phyloP scores from a whole-genome alignment of 2,797 vertebrate species.

The Notoglanidium macrostoma region DNA sequence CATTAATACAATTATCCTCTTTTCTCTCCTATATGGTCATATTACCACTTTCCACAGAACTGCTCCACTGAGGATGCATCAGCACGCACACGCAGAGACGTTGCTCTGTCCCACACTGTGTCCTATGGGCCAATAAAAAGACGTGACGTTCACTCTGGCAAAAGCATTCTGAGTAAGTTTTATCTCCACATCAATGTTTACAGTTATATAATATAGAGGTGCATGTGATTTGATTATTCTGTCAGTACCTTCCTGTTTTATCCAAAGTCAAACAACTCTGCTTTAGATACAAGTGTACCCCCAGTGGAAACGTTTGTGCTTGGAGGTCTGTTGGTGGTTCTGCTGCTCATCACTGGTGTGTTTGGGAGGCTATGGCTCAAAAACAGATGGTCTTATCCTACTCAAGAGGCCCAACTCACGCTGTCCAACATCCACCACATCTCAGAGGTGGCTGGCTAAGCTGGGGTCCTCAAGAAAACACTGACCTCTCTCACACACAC shows the following conservation, averaged over 20 bases:
- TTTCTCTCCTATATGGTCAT: background rate
- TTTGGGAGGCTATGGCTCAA: constrained; percentile 78
- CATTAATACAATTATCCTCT: background rate
- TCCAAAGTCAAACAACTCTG: constrained; percentile 21
- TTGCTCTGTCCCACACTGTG: constrained; percentile 68
- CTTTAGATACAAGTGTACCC: constrained; percentile 64
- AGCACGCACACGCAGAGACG: constrained; percentile 71
- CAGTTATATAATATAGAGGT: background rate
- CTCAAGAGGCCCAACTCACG: constrained; percentile 77
- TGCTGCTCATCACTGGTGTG: constrained; percentile 73
- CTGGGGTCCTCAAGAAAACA: constrained; percentile 19
- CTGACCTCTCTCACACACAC: background rate
- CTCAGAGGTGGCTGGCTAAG: constrained; percentile 79
- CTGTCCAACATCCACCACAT: constrained; percentile 79
- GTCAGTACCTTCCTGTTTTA: background rate
- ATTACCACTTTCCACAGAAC: constrained; percentile 67
- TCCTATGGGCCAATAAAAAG: constrained; percentile 76
- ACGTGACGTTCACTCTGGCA: constrained; percentile 60
- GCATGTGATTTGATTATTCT: background rate
- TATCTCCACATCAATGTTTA: constrained; percentile 14
- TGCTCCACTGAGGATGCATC: constrained; percentile 68
- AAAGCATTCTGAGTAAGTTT: constrained; percentile 65
- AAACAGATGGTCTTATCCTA: constrained; percentile 75
- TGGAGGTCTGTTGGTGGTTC: constrained; percentile 69
- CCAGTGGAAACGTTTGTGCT: constrained; percentile 76